A percentile compares a stretch with the other conserved stretches of the same genome.
phyloP scores from a whole-genome alignment of 2,888 invertebrate genomes.

The Platypus cylindrus region DNA sequence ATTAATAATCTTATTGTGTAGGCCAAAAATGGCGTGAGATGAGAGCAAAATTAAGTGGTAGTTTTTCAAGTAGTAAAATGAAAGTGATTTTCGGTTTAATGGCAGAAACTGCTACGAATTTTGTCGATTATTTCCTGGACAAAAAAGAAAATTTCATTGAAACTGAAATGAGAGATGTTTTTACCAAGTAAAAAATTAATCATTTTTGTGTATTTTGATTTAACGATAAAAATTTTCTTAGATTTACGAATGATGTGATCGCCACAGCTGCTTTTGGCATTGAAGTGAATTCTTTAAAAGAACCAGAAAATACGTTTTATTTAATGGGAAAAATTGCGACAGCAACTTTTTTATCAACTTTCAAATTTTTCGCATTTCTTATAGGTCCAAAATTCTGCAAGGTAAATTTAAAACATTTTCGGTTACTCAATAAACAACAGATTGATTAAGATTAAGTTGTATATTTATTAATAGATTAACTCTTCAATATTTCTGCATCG shows the following conservation, averaged over 20 bases:
- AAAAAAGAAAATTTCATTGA: constrained; percentile 22
- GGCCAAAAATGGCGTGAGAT: constrained; percentile 27
- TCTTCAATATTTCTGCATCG: no score
- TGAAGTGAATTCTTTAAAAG: constrained; percentile 40
- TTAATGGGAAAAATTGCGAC: constrained; percentile 13
- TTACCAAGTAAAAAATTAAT: no score
- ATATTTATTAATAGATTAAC: no score
- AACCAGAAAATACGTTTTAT: constrained; percentile 27
- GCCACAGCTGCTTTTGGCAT: constrained; percentile 27
- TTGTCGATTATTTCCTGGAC: constrained; percentile 19
- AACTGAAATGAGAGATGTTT: constrained; percentile 37
- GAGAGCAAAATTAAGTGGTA: constrained; percentile 27
- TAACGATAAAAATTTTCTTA: no score
- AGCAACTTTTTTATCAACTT: no score
- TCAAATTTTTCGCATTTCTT: no score
- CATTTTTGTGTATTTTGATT: no score
- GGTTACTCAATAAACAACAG: no score
- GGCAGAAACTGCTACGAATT: constrained; percentile 16
- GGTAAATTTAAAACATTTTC: no score
- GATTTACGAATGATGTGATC: constrained; percentile 42
- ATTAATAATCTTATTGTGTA: no score
- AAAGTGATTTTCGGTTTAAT: constrained; percentile 25
- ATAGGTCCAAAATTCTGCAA: no score
- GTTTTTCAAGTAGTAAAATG: constrained; percentile 32
- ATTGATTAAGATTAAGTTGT: no score